Evolutionary conservation across 2,113 vertebrate species (phyloP), one percentile per base, ranked within the genome.

Genomic region (Ceyx cyanopectus): DNA sequence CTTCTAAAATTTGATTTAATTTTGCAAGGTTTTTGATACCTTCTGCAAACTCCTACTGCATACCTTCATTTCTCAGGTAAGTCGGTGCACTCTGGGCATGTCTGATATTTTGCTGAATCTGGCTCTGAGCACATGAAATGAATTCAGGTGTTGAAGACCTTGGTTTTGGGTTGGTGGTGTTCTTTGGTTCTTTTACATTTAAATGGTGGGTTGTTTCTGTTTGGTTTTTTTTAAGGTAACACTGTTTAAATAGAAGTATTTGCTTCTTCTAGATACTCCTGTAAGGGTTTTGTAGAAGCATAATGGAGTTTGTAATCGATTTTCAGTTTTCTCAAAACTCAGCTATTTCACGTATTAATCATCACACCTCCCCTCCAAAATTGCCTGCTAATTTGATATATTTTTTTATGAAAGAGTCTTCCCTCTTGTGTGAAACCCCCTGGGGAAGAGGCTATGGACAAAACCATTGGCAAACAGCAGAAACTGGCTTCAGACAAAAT

Each of bases 391-490:
- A 96, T 95, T 70, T 94, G 81, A 92, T 96, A 94, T 96, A 92
- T 96, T 95, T 96, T 87, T 96, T 95, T 95, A 73, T 95, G 92
- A 94, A 96, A 96, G 95, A 96, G 95, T 96, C 94, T 96, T n/a
- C 87, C 92, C 93, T 94, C 95, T 95, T 95, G 94, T 95, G 95
- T 95, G 95, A 96, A 96, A 96, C 82, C 92, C 94, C 89, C 85
- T 87, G 94, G 95, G 95, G 81, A 93, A 96, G 96, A 95, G 94
- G 95, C 95, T 95, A 94, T 95, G 93, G 95, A 96, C 96, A 96
- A 94, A 95, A 91, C 95, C 94, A 89, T 96, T 95, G 94, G 85
- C 94, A 96, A 89, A 93, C 79, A 95, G 92, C 92, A 92, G 95
- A 93, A 96, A 96, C 94, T 87, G 91, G 85, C 94, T 93, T 96